phyloP scores from a whole-genome alignment of 2,797 vertebrate genomes.

The Acipenser oxyrinchus region DNA sequence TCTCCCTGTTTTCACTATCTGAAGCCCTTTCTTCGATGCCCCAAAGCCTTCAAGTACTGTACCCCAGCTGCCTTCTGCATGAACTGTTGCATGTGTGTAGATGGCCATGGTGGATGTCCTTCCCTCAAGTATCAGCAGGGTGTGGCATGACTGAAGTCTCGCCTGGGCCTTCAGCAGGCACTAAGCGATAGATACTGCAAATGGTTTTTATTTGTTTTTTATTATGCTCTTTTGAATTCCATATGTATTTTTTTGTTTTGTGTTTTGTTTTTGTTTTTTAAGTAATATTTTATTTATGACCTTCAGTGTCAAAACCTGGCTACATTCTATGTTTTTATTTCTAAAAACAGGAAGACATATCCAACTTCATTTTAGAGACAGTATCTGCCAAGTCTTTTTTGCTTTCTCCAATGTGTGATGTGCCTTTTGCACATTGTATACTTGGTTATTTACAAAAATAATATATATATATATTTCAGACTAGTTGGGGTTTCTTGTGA shows the following conservation, averaged over 20 bases:
- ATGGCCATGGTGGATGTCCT: constrained; percentile 71
- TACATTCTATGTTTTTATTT: too few species aligned
- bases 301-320: background rate
- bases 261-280: constrained; percentile 22
- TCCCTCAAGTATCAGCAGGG: constrained; percentile 69
- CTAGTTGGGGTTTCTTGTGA: too few species aligned
- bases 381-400: too few species aligned
- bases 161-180: constrained; percentile 57
- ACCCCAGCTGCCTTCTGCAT: constrained; percentile 82
- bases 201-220: constrained; percentile 9
- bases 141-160: constrained; percentile 71
- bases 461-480: too few species aligned
- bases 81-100: constrained; percentile 92
- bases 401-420: too few species aligned
- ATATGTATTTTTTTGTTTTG: background rate
- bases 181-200: constrained; percentile 43
- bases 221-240: too few species aligned
- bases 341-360: too few species aligned
- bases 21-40: constrained; percentile 30
- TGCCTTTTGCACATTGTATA: too few species aligned
- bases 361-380: too few species aligned
- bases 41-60: constrained; percentile 68
- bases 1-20: constrained; percentile 25
- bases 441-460: too few species aligned
- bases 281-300: constrained; percentile 18